Base-by-base conservation (phyloP, 2,888 invertebrate species). In the Bombyx huttoni region DNA sequence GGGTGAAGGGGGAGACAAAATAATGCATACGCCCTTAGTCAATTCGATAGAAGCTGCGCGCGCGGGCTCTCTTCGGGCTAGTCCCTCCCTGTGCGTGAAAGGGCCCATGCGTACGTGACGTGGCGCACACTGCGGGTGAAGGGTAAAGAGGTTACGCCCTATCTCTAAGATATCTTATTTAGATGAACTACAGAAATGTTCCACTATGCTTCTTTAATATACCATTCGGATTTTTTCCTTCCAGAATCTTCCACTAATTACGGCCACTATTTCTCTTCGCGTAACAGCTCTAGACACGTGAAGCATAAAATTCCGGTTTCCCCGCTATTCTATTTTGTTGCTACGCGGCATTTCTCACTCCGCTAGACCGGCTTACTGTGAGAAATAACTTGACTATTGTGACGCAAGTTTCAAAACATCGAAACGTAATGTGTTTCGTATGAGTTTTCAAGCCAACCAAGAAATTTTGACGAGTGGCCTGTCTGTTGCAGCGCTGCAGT, bases 21-120 rank as follows among this genome's bases (percentile, higher is more conserved):
- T 83, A 81, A 82, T 78, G 81, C 78, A 77, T 77, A 77, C 80
- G 71, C 80, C 80, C 82, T 84, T 77, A 70, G 73, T 61, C 68
- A 73, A 81, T 75, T 78, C 80, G 78, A 79, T 79, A 73, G 70
- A 74, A 72, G 71, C 60, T 75, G 76, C 79, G 80, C 81, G 79
- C 80, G 83, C 81, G 76, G 79, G 75, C 75, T 74, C 74, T 72
- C 72, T 66, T 68, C 52, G 53, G 58, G 56, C 24, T 24, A 48
- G 64, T 61, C 62, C 68, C 69, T 71, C 75, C 63, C 66, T 65
- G 59, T 75, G 72, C 73, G 76, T 73, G 61, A 67, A 74, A 77
- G 78, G 81, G 78, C 73, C 68, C 66, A 64, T 73, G 80, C 78
- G 80, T 84, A 82, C 82, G 81, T 85, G 85, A 79, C 78, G 76